These are phyloP conservation scores for Hyaena hyaena DNA, from an alignment of 2,113 vertebrate genomes.

Conservation along the genomic window DNA sequence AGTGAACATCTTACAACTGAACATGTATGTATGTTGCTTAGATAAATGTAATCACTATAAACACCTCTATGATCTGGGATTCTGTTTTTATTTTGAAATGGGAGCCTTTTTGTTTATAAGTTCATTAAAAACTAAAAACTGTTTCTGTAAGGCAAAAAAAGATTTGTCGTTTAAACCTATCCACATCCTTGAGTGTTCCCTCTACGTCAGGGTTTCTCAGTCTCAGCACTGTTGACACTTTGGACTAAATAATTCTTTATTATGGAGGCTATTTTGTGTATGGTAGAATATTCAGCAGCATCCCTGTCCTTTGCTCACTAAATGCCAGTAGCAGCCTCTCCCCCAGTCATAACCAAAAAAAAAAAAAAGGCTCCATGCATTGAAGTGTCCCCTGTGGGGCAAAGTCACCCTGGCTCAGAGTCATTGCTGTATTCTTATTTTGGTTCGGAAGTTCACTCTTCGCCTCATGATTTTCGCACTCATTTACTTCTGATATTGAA, in stretches of 20 bases:
- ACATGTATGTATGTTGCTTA: neutral
- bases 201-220: neutral
- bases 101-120: neutral
- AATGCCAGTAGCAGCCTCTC: neutral
- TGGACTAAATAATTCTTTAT: neutral
- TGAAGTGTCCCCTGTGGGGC: neutral
- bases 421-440: neutral
- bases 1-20: neutral
- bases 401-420: neutral
- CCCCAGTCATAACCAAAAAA: neutral
- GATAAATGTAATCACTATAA: neutral
- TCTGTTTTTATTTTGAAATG: neutral
- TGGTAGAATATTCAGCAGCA: neutral
- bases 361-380: neutral
- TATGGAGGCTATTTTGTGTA: neutral
- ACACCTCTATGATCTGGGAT: neutral
- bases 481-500: constrained; percentile 23
- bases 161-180: neutral
- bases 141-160: neutral
- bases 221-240: neutral
- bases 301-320: neutral
- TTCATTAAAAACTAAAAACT: neutral
- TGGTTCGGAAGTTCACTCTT: constrained; percentile 4
- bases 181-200: neutral
- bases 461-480: neutral